Base-by-base conservation (phyloP, 2,888 invertebrate species). In the Parnassius apollo region DNA sequence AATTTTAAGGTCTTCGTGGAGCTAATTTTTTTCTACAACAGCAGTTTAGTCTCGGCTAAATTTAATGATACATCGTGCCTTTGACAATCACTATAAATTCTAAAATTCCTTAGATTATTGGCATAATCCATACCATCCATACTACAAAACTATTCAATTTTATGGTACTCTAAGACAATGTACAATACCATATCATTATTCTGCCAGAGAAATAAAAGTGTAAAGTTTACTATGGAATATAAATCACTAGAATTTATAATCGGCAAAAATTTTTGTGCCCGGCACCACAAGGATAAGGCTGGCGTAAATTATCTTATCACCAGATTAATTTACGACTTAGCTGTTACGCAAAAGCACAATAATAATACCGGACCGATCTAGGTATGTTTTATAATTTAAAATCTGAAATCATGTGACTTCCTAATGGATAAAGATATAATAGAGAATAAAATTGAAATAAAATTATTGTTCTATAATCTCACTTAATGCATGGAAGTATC, bases 21-120 rank as follows among this genome's bases (percentile, higher is more conserved):
- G 90, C 91, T 91, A 91, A 71, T 88, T 91, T 91, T 90, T 91
- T 91, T 86, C 91, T 91, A 91, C 91, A 91, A 91, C 91, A 90
- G 84, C 78, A 65, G 61, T 70, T 71, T 67, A 67, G 72, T 72
- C 72, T 74, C 71, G 72, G 61, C 65, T 64, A n/a, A 42, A 18
- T 55, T 9, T 13, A 42, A 18, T 55, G 12, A 55, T 46, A 42
- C 22, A 49, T 63, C 44, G 46, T 57, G 45, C 55, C 55, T 56
- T 59, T 13, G 50, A 55, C 62, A 53, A 13, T 45, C 45, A 35
- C 49, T 56, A 44, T 42, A 46, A n/a, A 52, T 25, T 42, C 49
- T 11, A 13, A 9, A n/a, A 12, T 50, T 46, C 22, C 18, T 49
- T 61, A 13, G 44, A 55, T 50, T 55, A 42, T 55, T 50, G 60